These are phyloP conservation scores for Drosophila sturtevanti DNA, from an alignment of 1,140 invertebrate genomes.

Conservation along the genomic window DNA sequence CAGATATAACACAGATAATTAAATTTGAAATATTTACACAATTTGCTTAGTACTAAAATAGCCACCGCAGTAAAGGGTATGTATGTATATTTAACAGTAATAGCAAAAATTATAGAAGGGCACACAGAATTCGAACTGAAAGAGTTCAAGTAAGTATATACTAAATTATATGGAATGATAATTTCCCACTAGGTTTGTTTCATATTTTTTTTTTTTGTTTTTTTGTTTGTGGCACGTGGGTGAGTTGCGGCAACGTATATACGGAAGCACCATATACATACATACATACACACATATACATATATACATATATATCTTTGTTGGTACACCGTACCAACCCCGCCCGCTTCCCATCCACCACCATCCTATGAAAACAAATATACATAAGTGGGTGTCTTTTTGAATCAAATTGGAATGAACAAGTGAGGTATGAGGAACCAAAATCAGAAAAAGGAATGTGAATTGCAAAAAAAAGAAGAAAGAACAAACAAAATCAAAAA, in stretches of 20 bases:
- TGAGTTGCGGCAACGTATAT: constrained; percentile 52
- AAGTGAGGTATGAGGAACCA: constrained; percentile 41
- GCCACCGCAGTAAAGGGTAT: no score
- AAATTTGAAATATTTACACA: no score
- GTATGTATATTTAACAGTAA: no score
- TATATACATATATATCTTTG: not conserved
- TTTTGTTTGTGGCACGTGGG: constrained; percentile 57
- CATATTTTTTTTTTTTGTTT: not conserved
- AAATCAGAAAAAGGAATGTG: constrained; percentile 25
- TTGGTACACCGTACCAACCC: not conserved
- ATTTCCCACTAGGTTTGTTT: no score
- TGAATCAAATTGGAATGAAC: constrained; percentile 5
- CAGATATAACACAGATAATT: no score
- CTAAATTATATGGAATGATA: not conserved
- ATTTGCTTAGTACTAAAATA: no score
- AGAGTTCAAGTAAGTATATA: not conserved
- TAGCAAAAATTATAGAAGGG: no score
- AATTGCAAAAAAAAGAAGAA: constrained; percentile 28
- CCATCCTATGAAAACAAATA: not conserved
- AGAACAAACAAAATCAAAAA: not conserved
- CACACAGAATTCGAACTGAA: not conserved
- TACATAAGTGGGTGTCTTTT: constrained; percentile 48
- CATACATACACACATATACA: no score
- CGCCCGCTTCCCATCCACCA: not conserved
- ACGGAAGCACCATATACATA: constrained; percentile 42